Evolutionary conservation across 2,888 invertebrate species (phyloP), one percentile per base, ranked within the genome.

Genomic region (Lithophane ornitopus): DNA sequence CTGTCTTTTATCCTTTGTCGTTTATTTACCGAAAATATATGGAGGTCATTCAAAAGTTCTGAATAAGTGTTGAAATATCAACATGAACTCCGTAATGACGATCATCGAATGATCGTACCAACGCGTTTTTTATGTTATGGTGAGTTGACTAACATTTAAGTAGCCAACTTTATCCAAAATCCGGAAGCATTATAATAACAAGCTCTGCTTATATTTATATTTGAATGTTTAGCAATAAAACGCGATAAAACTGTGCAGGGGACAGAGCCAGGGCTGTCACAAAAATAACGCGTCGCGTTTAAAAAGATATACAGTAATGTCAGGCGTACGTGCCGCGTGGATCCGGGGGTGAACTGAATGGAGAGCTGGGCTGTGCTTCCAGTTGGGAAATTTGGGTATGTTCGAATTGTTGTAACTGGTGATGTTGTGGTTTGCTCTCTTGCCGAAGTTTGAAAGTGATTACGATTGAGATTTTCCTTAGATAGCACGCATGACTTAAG

Each of bases 211-310:
- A 78, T 74, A 80, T 82, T 78, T 80, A 76, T 76, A 80, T 82
- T 79, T 82, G 80, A 84, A 87, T 88, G 82, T 80, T 81, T 82
- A 78, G 87, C 82, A 88, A 89, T 90, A 90, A 90, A 89, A 87
- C 74, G 83, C 88, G 87, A 90, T 89, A 85, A 87, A 85, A 85
- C 80, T 85, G 81, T 83, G 75, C 78, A 72, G 87, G 85, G 86
- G 85, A 81, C 85, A 74, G 63, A 73, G 81, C 68, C 28, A 71
- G 89, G 90, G 92, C 93, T 95, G 95, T 95, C 95, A 95, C 92
- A 95, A 95, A 95, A 95, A 95, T 95, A 94, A 92, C 94, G 90
- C 91, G 91, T 91, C 92, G 91, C 93, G 93, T 95, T 95, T 94
- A 94, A 95, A 94, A 93, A 94, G 95, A 95, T 93, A 94, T 94